Evolutionary conservation across 2,113 vertebrate genomes (phyloP).

Genomic region (Platichthys flesus): DNA sequence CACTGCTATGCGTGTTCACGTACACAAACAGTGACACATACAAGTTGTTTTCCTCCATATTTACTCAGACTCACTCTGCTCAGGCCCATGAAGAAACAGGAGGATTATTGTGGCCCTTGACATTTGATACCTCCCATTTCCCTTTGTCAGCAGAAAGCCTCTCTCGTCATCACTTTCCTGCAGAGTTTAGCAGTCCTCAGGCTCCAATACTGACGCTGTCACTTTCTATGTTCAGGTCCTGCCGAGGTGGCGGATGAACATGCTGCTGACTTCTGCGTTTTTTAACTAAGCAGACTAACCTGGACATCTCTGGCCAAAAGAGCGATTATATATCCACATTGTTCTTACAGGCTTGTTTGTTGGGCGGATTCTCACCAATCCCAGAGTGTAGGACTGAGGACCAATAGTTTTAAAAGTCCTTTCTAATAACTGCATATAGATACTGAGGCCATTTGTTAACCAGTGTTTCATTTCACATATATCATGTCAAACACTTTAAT

Average conservation of each 20-base stretch:
- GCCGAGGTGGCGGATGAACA: constrained; percentile 47
- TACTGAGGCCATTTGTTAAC: neutral
- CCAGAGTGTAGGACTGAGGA: neutral
- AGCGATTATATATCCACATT: constrained; percentile 52
- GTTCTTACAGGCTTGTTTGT: constrained; percentile 5
- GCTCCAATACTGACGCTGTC: constrained; percentile 54
- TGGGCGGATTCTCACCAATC: neutral
- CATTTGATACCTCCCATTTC: constrained; percentile 41
- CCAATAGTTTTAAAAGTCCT: neutral
- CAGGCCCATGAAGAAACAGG: neutral
- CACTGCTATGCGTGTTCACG: neutral
- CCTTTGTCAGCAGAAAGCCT: constrained; percentile 57
- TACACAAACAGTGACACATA: neutral
- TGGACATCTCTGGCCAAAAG: constrained; percentile 2
- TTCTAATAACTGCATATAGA: neutral
- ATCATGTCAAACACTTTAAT: too few relatives aligned
- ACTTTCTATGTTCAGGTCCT: constrained; percentile 37
- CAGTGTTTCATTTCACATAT: neutral
- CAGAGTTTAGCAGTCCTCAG: constrained; percentile 49
- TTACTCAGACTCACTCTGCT: constrained; percentile 9
- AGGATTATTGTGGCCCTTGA: constrained; percentile 48
- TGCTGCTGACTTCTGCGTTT: constrained; percentile 47
- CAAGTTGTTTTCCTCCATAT: constrained; percentile 10
- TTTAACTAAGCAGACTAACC: constrained; percentile 27
- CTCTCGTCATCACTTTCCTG: constrained; percentile 53